A percentile compares a stretch with the other conserved stretches of the same genome.
These are phyloP conservation scores for Caranx ignobilis DNA, from an alignment of 2,113 vertebrate species.

Conservation along the genomic window DNA sequence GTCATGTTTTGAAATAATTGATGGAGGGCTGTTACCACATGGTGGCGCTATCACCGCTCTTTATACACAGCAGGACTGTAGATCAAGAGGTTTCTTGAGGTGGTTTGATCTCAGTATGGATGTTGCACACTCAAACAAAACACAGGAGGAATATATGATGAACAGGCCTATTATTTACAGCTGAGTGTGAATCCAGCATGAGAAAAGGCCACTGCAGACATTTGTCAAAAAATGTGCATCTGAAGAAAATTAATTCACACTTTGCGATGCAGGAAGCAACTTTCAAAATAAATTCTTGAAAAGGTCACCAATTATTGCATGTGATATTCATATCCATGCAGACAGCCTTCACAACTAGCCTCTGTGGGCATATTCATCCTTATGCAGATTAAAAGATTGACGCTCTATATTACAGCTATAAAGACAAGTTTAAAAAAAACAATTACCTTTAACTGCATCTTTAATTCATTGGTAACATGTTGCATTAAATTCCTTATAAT, in stretches of 20 bases:
- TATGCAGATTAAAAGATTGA: not conserved
- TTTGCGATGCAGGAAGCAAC: not conserved
- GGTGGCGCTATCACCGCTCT: constrained; percentile 23
- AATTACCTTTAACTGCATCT: not conserved
- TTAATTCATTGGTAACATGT: not conserved
- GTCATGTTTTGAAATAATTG: not conserved
- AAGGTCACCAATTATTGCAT: not conserved
- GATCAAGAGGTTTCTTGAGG: not conserved
- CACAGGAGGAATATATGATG: not conserved
- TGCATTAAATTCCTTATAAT: not conserved
- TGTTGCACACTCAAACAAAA: not conserved
- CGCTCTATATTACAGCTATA: not conserved
- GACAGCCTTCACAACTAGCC: not conserved
- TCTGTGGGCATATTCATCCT: not conserved
- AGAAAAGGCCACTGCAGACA: not conserved
- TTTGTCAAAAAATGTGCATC: too few species aligned
- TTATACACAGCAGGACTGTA: not conserved
- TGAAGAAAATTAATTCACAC: not conserved
- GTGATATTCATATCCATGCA: not conserved
- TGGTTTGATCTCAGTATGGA: not conserved
- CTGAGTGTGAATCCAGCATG: not conserved
- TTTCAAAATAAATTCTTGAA: not conserved
- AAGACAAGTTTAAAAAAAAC: not conserved
- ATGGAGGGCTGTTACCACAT: constrained; percentile 16
- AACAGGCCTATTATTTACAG: not conserved